Conservation (phyloP, 2,888 invertebrate genomes). For the Xanthorhoe designata region DNA sequence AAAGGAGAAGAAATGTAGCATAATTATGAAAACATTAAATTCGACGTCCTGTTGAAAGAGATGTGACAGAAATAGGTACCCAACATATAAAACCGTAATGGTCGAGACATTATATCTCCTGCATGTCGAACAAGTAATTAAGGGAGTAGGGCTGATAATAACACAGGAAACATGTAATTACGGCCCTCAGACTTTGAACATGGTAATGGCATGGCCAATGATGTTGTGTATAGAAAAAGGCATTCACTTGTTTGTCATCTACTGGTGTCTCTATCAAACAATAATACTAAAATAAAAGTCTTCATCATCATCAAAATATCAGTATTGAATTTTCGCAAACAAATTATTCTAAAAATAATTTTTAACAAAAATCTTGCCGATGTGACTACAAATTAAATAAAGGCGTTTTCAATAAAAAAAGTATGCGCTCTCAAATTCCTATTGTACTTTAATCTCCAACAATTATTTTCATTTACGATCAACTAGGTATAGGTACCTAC, state of each 20-base stretch:
- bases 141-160: slow-evolving; percentile 56
- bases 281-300: neutral
- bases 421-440: neutral
- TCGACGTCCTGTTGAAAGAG: neutral
- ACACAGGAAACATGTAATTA: slow-evolving; percentile 63
- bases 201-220: slow-evolving; percentile 15
- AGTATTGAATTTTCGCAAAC: too few relatives aligned
- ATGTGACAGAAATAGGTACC: slow-evolving; percentile 3
- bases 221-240: neutral
- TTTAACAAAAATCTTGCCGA: too few relatives aligned
- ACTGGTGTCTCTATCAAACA: neutral
- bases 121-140: slow-evolving; percentile 53
- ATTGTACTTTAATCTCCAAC: neutral
- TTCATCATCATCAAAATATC: too few relatives aligned
- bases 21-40: too few relatives aligned
- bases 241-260: neutral
- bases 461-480: slow-evolving; percentile 3
- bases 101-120: slow-evolving; percentile 36
- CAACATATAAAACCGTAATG: slow-evolving; percentile 11
- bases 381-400: too few relatives aligned
- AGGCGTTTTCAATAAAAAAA: neutral
- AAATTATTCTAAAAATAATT: too few relatives aligned
- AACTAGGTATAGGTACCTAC: too few relatives aligned
- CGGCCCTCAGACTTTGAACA: slow-evolving; percentile 45
- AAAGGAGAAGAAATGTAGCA: too few relatives aligned